Conservation (phyloP, 1,140 invertebrate genomes). For the Eupeodes corollae region DNA sequence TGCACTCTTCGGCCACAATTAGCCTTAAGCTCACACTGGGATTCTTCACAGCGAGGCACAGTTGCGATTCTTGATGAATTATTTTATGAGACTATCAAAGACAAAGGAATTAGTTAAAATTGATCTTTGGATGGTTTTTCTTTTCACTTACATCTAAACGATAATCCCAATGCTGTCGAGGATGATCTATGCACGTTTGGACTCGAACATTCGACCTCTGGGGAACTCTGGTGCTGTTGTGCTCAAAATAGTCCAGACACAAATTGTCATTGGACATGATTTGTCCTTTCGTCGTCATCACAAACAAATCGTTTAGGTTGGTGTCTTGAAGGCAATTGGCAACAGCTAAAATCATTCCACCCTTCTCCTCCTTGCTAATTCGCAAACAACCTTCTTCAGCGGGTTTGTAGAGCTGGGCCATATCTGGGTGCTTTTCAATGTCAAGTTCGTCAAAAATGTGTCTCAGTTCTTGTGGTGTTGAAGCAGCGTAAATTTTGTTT, state of each 20-base stretch:
- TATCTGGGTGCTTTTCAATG: conserved; percentile 14
- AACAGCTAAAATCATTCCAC: conserved; percentile 41
- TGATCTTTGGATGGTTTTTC: neutral
- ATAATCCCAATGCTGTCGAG: conserved; percentile 28
- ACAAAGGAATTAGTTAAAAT: neutral
- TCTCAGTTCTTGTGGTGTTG: conserved; percentile 24
- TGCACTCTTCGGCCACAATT: conserved; percentile 24
- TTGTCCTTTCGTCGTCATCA: conserved; percentile 52
- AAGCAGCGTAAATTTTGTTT: conserved; percentile 22
- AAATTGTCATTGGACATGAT: conserved; percentile 37
- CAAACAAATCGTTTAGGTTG: conserved; percentile 59
- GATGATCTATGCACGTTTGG: conserved; percentile 19
- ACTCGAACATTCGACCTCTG: conserved; percentile 28
- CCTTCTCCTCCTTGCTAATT: conserved; percentile 19
- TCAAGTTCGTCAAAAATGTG: conserved; percentile 28
- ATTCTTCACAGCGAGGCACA: conserved; percentile 29
- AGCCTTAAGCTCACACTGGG: conserved; percentile 18
- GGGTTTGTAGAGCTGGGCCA: conserved; percentile 22
- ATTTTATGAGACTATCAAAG: conserved; percentile 29
- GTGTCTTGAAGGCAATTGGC: conserved; percentile 37
- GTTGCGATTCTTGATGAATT: conserved; percentile 23
- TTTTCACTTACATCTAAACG: conserved; percentile 30
- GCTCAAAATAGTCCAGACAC: conserved; percentile 26
- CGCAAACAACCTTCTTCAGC: conserved; percentile 29
- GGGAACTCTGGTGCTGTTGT: conserved; percentile 23